These are phyloP conservation scores for Rhabdophis nuchalis DNA, from an alignment of 2,797 vertebrate genomes.

Conservation along the genomic window DNA sequence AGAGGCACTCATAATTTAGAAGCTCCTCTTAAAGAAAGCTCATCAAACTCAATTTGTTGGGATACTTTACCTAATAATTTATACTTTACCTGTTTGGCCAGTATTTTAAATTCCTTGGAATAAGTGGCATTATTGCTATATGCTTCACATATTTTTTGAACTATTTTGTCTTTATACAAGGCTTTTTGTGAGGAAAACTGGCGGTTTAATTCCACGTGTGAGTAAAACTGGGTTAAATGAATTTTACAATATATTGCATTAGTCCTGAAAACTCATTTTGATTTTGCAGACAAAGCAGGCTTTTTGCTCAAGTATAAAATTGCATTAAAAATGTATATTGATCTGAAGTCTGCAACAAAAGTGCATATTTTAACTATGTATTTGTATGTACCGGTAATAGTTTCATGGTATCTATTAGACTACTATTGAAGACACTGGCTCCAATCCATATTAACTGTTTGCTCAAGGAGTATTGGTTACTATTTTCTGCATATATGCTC, in stretches of 20 bases:
- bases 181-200: neutral
- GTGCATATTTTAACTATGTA: neutral
- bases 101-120: neutral
- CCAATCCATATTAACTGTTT: neutral
- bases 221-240: neutral
- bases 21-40: neutral
- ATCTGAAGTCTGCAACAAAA: neutral
- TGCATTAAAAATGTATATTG: neutral
- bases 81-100: neutral
- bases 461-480: neutral
- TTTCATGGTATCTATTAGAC: neutral
- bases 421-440: neutral
- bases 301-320: neutral
- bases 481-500: neutral
- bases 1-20: neutral
- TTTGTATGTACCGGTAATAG: neutral
- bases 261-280: neutral
- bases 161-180: neutral
- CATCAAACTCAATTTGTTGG: neutral
- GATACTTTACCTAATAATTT: neutral
- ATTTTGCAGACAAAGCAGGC: neutral
- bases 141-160: neutral
- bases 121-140: neutral
- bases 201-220: neutral
- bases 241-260: neutral